Base-by-base conservation (phyloP, 1,140 invertebrate genomes). In the Campoletis sonorensis region DNA sequence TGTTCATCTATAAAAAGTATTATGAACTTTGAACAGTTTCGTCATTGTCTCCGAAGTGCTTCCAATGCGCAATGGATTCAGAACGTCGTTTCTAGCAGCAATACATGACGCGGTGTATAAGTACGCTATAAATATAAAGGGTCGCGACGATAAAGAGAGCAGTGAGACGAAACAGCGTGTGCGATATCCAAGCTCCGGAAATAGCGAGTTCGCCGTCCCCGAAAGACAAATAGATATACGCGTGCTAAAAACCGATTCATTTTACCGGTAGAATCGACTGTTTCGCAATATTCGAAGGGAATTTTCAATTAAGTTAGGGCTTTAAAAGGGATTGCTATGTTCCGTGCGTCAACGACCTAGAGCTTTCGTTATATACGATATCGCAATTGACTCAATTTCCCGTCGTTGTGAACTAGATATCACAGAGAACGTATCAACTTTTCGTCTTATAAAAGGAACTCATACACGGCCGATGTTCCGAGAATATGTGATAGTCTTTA, bases 51-150 rank as follows among this genome's bases (percentile, higher is more conserved):
- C 4, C 54, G 13, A 15, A 23, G 11, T 64, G 23, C 61, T 26
- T 13, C 21, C 11, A 26, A 11, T n/a, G n/a, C 23, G 61, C 61
- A 16, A 64, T 64, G 61, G 27, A 64, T 64, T 64, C 23, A 64
- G 61, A 23, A 64, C 61, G 61, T 26, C 27, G 61, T 23, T 23
- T 64, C 21, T 64, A 7, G 23, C 61, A 7, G 23, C 61, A 64
- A 15, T 64, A 21, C 40, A 1, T n/a, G 40, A 45, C 61, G 61
- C 23, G 58, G 1, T 18, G 4, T 23, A 2, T 26, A 26, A 8
- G 23, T 64, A 23, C 23, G 61, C 61, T 64, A 64, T 64, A 64
- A 64, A 64, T 64, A 64, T 23, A 64, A 64, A 64, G 61, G 61
- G n/a, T 64, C 61, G 21, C 61, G 61, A 64, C 61, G 61, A 23